Evolutionary conservation across 2,113 vertebrate genomes (phyloP), one percentile per base, ranked within the genome.

Genomic region (Chlorodrepanis virens): DNA sequence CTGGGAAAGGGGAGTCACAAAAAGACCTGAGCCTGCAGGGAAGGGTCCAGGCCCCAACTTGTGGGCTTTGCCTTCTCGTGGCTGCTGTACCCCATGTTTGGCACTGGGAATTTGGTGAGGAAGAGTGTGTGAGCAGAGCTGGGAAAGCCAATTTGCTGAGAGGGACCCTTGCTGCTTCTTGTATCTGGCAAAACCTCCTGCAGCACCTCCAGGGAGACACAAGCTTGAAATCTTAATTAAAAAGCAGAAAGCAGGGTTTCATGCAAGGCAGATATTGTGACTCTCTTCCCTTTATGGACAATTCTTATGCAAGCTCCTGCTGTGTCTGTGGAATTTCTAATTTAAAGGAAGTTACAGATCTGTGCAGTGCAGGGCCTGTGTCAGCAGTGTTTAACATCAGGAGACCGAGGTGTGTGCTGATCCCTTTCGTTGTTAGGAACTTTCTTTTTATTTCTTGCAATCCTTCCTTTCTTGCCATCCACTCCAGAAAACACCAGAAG

Each of bases 141-240:
- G 49, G 63, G 56, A 13, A 74, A 90, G 64, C 76, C 71, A 90
- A 68, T 93, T 90, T 95, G 47, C 86, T 93, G 91, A 93, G 83
- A 90, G 89, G 80, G 69, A 83, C 87, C 95, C 95, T 3, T 4
- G 83, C 89, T 94, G 91, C 61, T 81, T 53, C 50, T 76, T 53
- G 83, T 83, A 44, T 69, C 57, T 89, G 89, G 70, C 65, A 75
- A 65, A 92, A 77, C 60, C 83, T 94, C 72, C 65, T 0, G 0
- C 84, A 75, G 87, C 76, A 93, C 92, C 96, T 95, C 95, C 44
- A 89, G 96, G 94, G 95, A 95, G 80, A 77, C 91, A 90, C 84
- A 42, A 91, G 82, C 91, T 60, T 92, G 92, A 97, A 97, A 97
- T 97, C 96, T 97, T 97, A 97, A 97, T 97, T 97, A 97, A 97